Base-by-base conservation (phyloP, 1,140 invertebrate genomes). In the Zaprionus taronus region DNA sequence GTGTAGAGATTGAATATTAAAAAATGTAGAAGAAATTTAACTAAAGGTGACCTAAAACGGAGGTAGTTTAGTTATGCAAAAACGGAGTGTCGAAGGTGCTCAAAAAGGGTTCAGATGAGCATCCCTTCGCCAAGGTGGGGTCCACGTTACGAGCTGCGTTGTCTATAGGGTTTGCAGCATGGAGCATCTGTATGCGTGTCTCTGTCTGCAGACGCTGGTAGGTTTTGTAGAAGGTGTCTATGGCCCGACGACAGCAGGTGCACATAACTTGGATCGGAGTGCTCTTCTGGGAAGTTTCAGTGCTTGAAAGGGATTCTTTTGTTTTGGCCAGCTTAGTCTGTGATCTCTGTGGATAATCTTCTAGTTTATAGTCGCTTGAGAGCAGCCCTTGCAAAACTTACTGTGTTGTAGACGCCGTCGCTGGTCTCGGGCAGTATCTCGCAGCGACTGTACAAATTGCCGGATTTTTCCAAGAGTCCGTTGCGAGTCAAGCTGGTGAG, bases 281-380 rank as follows among this genome's bases (percentile, higher is more conserved):
- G 7, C 7, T 17, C 7, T 17, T 9, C n/a, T 9, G n/a, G n/a
- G 6, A 6, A 17, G n/a, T 17, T 3, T 47, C 41, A n/a, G 5
- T 17, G 41, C 41, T n/a, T 9, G 12, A 4, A 12, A 5, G 12
- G 4, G 36, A 15, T 2, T 47, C 41, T 3, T 17, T 17, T 9
- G 0, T 0, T 17, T 7, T 44, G 2, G 6, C 6, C n/a, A 2
- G 2, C 41, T 9, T 3, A n/a, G 6, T 9, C 5, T n/a, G 17
- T 2, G 41, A 44, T 17, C 41, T n/a, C 41, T 44, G 41, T 17
- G n/a, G 14, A 15, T 5, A 4, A 38, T 38, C 4, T 9, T 34
- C 9, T 38, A 38, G 36, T 15, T 14, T 38, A 38, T 5, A 38
- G 5, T 38, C 14, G 0, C 4, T 2, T 4, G 0, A 5, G 5